These are phyloP conservation scores for Hyposmocoma kahamanoa DNA, from an alignment of 1,140 invertebrate species.

Conservation along the genomic window DNA sequence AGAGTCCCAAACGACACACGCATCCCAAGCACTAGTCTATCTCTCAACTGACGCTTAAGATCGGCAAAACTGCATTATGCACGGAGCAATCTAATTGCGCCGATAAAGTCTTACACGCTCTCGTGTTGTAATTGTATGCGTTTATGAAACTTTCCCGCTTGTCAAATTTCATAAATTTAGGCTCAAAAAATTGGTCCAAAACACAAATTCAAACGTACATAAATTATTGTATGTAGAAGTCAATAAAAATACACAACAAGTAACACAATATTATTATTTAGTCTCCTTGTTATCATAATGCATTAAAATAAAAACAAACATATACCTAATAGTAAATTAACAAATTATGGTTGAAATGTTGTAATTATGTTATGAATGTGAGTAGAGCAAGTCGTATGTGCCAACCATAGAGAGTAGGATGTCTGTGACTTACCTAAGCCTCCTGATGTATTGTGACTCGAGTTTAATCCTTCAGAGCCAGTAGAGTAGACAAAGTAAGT, in stretches of 20 bases:
- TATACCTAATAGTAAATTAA: no score
- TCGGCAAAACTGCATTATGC: no score
- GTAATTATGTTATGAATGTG: no score
- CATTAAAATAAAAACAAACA: no score
- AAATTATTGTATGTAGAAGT: no score
- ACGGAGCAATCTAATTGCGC: constrained; percentile 16
- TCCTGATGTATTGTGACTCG: constrained; percentile 36
- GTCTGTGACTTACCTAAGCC: constrained; percentile 40
- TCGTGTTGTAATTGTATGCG: constrained; percentile 15
- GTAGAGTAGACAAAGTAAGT: constrained; percentile 94
- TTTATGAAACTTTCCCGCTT: constrained; percentile 26
- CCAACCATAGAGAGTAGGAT: no score
- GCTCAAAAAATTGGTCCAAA: constrained; percentile 26
- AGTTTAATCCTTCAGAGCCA: constrained; percentile 58
- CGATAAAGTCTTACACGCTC: constrained; percentile 25
- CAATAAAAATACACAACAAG: no score
- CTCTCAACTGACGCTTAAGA: constrained; percentile 20
- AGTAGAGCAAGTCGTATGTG: no score
- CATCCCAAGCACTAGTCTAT: constrained; percentile 20
- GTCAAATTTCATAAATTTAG: constrained; percentile 25
- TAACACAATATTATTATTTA: no score
- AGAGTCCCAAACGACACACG: constrained; percentile 17
- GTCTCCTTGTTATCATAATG: no score
- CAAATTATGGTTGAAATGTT: no score
- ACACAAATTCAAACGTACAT: no score